A percentile compares a stretch with the other conserved stretches of the same genome.
Conservation (phyloP, 2,797 vertebrate species). For the Macroramphosus scolopax region DNA sequence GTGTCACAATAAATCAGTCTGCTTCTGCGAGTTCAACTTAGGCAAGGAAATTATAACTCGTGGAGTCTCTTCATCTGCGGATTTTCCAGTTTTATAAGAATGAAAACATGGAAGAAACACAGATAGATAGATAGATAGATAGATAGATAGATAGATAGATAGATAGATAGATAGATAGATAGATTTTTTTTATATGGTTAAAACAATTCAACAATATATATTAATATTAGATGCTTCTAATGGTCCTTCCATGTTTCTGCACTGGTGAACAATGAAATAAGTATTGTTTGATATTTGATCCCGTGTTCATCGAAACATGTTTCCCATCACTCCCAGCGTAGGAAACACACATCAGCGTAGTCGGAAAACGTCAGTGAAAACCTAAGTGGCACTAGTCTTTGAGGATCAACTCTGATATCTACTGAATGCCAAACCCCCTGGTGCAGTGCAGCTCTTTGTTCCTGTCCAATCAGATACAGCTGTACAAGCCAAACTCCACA, state of each 20-base stretch:
- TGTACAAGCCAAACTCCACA: slow-evolving; percentile 73
- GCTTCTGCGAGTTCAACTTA: slow-evolving; percentile 12
- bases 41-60: too few species aligned
- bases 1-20: slow-evolving; percentile 20
- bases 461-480: slow-evolving; percentile 76
- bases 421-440: slow-evolving; percentile 58
- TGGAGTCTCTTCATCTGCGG: too few species aligned
- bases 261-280: too few species aligned
- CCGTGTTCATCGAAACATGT: background rate
- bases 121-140: slow-evolving; percentile 12
- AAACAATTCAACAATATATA: too few species aligned
- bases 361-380: slow-evolving; percentile 12
- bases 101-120: slow-evolving; percentile 11
- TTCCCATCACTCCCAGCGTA: background rate
- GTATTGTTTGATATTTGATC: too few species aligned
- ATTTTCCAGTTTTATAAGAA: too few species aligned
- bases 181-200: too few species aligned
- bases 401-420: slow-evolving; percentile 42
- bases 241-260: too few species aligned
- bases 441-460: slow-evolving; percentile 63
- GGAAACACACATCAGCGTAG: background rate
- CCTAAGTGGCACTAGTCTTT: slow-evolving; percentile 12
- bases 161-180: slow-evolving; percentile 13
- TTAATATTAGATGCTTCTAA: too few species aligned
- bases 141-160: slow-evolving; percentile 6